phyloP scores from a whole-genome alignment of 1,140 invertebrate species.

The Muscidifurax raptorellus region DNA sequence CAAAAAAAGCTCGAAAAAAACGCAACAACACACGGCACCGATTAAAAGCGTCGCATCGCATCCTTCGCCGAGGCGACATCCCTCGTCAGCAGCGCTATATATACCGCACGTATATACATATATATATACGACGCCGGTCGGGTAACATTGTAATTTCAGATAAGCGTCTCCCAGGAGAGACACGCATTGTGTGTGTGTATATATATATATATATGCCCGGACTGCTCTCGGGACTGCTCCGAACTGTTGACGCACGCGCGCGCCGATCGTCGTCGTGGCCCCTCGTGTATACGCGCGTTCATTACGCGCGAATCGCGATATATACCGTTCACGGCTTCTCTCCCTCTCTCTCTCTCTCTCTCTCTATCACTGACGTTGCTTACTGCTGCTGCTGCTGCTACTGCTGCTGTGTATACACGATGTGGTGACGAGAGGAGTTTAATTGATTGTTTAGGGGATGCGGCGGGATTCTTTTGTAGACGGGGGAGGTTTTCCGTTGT shows the following conservation, averaged over 20 bases:
- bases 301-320: background rate
- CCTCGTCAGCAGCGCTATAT: background rate
- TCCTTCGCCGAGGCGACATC: slow-evolving; percentile 3
- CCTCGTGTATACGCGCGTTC: background rate
- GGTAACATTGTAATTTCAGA: slow-evolving; percentile 69
- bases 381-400: background rate
- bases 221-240: background rate
- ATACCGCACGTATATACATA: slow-evolving; percentile 47
- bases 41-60: slow-evolving; percentile 21
- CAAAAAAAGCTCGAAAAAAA: slow-evolving; percentile 4
- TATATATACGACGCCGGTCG: slow-evolving; percentile 36
- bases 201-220: background rate
- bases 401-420: background rate
- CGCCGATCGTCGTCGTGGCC: background rate
- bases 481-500: too few species aligned
- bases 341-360: slow-evolving; percentile 40
- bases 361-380: background rate
- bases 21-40: background rate
- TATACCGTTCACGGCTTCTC: background rate
- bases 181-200: slow-evolving; percentile 20
- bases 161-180: slow-evolving; percentile 74
- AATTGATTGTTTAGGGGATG: background rate
- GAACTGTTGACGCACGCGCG: background rate
- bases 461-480: background rate
- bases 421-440: slow-evolving; percentile 1